These are phyloP conservation scores for Pocillopora grandis DNA, from an alignment of 92 coral and sea anemone species.

Conservation along the genomic window DNA sequence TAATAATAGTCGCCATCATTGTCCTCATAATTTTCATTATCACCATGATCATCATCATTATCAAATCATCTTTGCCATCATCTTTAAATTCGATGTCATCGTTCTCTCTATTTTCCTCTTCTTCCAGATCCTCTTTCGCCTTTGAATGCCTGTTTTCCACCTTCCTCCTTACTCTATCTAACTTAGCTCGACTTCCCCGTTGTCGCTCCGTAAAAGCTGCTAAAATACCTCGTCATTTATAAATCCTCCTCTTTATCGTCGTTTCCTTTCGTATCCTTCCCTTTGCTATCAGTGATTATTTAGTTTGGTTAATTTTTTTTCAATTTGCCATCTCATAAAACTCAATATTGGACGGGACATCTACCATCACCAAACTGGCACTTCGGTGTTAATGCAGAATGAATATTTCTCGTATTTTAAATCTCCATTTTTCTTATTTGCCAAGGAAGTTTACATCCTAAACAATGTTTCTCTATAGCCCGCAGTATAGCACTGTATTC, in stretches of 20 bases:
- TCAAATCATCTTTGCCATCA: neutral
- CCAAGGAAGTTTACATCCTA: neutral
- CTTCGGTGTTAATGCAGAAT: too few species aligned
- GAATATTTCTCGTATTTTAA: too few species aligned
- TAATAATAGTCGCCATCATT: neutral
- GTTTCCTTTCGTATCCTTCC: neutral
- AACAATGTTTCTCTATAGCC: slow-evolving; percentile 29
- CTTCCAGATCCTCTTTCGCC: neutral
- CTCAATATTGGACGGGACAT: too few species aligned
- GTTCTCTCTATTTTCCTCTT: neutral
- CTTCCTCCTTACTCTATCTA: neutral
- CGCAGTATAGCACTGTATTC: slow-evolving; percentile 53
- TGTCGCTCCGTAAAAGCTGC: too few species aligned
- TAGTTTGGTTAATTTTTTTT: too few species aligned
- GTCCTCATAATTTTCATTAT: neutral
- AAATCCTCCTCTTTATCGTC: neutral
- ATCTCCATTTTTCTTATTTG: too few species aligned
- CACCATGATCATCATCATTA: neutral
- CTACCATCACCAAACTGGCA: too few species aligned
- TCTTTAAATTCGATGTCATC: neutral
- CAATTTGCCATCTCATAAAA: too few species aligned
- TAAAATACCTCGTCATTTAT: neutral
- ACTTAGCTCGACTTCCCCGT: too few species aligned
- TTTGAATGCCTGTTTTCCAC: neutral
- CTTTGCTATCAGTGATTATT: neutral